Evolutionary conservation across 1,140 invertebrate genomes (phyloP).

Genomic region (Eumaeus atala): DNA sequence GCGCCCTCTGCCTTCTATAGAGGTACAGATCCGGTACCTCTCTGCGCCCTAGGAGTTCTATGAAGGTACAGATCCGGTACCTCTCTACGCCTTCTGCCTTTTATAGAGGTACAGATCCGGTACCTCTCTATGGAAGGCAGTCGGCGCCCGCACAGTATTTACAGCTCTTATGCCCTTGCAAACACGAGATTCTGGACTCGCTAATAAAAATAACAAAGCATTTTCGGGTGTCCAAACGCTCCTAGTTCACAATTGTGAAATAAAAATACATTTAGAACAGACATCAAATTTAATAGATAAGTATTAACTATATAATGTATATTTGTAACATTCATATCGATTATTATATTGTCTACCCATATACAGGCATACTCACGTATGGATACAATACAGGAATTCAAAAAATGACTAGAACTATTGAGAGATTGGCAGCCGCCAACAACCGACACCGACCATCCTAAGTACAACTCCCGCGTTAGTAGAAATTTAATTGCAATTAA

Average conservation of each 20-base stretch:
- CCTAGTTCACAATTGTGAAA: constrained; percentile 25
- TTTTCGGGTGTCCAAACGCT: neutral
- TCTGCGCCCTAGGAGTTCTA: too few relatives aligned
- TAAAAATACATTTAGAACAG: constrained; percentile 59
- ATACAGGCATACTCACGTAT: constrained; percentile 61
- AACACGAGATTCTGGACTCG: neutral
- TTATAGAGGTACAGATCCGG: too few relatives aligned
- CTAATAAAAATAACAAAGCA: neutral
- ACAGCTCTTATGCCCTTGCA: too few relatives aligned
- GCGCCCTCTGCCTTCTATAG: too few relatives aligned
- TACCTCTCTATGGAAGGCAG: too few relatives aligned
- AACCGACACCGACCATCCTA: neutral
- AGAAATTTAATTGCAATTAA: constrained; percentile 6
- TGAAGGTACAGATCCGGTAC: too few relatives aligned
- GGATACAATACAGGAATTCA: constrained; percentile 59
- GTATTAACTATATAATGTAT: constrained; percentile 56
- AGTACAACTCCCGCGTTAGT: constrained; percentile 5
- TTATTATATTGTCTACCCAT: constrained; percentile 70
- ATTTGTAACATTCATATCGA: constrained; percentile 66
- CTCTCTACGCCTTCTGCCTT: too few relatives aligned
- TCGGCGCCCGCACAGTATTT: too few relatives aligned
- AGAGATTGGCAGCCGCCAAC: constrained; percentile 55
- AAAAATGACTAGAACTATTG: constrained; percentile 68
- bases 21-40: too few relatives aligned
- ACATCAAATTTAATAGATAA: constrained; percentile 73